Percentiles rank a stretch among this genome's conserved stretches.
These are phyloP conservation scores for Maccullochella peelii DNA, from an alignment of 2,113 vertebrate genomes.

Conservation along the genomic window DNA sequence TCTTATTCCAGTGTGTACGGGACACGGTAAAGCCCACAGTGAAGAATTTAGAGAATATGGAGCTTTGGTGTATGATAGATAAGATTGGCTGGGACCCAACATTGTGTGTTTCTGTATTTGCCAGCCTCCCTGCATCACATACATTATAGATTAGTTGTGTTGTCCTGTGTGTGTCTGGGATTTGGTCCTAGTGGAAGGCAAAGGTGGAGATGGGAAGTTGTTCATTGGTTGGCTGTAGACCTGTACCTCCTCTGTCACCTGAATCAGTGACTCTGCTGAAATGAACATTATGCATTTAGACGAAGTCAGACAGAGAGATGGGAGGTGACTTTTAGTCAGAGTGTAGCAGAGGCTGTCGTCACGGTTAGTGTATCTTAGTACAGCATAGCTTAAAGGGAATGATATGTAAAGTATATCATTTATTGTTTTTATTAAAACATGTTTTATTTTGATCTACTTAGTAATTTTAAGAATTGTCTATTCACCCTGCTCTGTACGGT, in stretches of 20 bases:
- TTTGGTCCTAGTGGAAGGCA: conserved; percentile 38
- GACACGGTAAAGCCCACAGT: conserved; percentile 9
- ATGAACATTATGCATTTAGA: conserved; percentile 13
- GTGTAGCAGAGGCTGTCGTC: neutral
- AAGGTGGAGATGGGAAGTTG: conserved; percentile 1
- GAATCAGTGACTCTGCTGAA: conserved; percentile 39
- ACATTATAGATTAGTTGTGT: conserved; percentile 48
- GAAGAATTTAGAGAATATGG: neutral
- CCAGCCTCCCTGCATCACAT: conserved; percentile 26
- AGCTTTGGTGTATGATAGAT: conserved; percentile 8
- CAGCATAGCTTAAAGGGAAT: neutral
- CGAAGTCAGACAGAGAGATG: neutral
- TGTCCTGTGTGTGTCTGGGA: conserved; percentile 39
- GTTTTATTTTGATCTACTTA: neutral
- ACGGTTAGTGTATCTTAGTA: neutral
- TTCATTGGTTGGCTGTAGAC: conserved; percentile 18
- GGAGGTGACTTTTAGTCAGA: neutral
- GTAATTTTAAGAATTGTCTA: neutral
- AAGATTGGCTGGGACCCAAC: conserved; percentile 15
- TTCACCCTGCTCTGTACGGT: neutral
- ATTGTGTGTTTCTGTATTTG: conserved; percentile 14
- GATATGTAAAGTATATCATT: too few relatives aligned
- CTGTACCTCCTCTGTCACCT: conserved; percentile 25
- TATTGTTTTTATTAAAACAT: neutral
- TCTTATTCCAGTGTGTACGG: neutral